phyloP scores from a whole-genome alignment of 2,888 invertebrate genomes.

The Alsophila aescularia region DNA sequence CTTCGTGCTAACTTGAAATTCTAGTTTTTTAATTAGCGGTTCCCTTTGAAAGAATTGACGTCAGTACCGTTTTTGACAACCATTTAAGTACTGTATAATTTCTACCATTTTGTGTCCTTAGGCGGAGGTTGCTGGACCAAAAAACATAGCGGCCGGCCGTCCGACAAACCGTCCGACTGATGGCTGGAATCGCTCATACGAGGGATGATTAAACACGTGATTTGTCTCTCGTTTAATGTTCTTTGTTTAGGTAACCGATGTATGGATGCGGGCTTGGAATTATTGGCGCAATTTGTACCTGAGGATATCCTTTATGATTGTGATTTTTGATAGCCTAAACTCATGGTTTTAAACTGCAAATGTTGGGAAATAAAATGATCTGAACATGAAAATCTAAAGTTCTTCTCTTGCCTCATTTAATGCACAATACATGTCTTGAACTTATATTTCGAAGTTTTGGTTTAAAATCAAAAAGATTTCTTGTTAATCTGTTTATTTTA shows the following conservation, averaged over 20 bases:
- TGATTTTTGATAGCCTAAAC: too few relatives aligned
- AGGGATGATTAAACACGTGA: conserved; percentile 64
- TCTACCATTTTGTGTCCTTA: conserved; percentile 3
- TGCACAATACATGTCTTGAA: too few relatives aligned
- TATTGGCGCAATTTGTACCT: not conserved
- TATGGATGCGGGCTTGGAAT: not conserved
- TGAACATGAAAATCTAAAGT: too few relatives aligned
- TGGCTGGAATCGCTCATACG: conserved; percentile 63
- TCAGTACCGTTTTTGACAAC: not conserved
- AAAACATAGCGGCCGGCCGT: conserved; percentile 48
- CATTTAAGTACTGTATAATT: not conserved
- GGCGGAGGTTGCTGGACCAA: conserved; percentile 39
- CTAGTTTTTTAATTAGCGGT: too few relatives aligned
- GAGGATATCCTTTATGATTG: not conserved
- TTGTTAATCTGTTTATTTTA: too few relatives aligned
- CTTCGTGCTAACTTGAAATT: too few relatives aligned
- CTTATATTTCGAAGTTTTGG: too few relatives aligned
- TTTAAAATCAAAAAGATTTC: too few relatives aligned
- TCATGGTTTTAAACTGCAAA: not conserved
- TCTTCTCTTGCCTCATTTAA: too few relatives aligned
- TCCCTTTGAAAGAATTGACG: too few relatives aligned
- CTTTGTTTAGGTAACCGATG: conserved; percentile 26
- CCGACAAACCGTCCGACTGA: conserved; percentile 44
- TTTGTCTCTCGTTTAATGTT: conserved; percentile 50
- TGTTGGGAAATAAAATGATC: too few relatives aligned